These are phyloP conservation scores for Coecobrya sp. DNA, from an alignment of 2,888 invertebrate species.

Conservation along the genomic window DNA sequence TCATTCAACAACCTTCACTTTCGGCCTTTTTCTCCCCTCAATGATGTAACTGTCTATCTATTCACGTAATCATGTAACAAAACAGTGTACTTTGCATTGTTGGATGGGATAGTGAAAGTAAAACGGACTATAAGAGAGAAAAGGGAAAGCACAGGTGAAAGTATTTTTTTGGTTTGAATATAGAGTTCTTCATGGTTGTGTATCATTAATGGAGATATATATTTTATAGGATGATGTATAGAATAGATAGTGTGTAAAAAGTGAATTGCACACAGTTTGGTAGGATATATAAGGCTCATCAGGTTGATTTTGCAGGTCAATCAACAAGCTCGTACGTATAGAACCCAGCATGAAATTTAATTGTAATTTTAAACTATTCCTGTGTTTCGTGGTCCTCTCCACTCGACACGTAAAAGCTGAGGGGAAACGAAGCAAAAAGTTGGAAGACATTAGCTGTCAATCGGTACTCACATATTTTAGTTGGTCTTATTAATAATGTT, in stretches of 20 bases:
- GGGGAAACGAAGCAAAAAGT: slow-evolving; percentile 84
- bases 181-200: neutral
- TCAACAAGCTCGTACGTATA: neutral
- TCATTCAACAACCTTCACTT: slow-evolving; percentile 53
- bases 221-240: neutral
- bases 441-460: slow-evolving; percentile 83
- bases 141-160: slow-evolving; percentile 29
- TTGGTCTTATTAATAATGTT: too few relatives aligned
- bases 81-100: neutral
- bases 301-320: slow-evolving; percentile 72
- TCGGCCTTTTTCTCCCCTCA: slow-evolving; percentile 35
- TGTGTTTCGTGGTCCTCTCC: slow-evolving; percentile 47
- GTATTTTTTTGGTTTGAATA: neutral
- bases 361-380: slow-evolving; percentile 33
- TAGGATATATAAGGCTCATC: slow-evolving; percentile 72
- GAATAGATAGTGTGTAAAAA: slow-evolving; percentile 14
- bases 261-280: neutral
- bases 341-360: slow-evolving; percentile 57
- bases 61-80: neutral
- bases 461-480: slow-evolving; percentile 76
- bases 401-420: slow-evolving; percentile 53
- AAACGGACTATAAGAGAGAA: neutral
- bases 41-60: neutral
- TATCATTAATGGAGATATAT: neutral
- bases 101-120: neutral